Evolutionary conservation across 2,113 vertebrate genomes (phyloP), one percentile per base, ranked within the genome.

Genomic region (Oreochromis spilurus): DNA sequence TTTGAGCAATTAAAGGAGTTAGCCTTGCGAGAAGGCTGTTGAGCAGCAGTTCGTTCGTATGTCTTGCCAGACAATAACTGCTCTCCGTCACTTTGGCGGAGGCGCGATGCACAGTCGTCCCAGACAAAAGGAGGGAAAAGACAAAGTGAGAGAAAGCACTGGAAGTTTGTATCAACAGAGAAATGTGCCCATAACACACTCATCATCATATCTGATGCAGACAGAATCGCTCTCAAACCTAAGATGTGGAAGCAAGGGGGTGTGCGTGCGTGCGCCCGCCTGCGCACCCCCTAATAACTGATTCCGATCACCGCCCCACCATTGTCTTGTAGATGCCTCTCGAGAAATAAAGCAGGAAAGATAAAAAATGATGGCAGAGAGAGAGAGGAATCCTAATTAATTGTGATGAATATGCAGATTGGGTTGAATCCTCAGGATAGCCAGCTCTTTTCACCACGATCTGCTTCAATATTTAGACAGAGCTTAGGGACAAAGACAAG

Each of bases 361-460:
- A 94, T 87, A 92, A 93, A 92, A 93, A 93, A 82, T 86, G 84
- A 93, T 89, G 89, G 89, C 82, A 83, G 93, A 88, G 92, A 91
- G 94, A 92, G 89, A 91, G 94, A 91, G 88, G 91, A 95, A 92
- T 95, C 92, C 93, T 94, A 95, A 95, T 95, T 93, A 96, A 96
- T 95, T 94, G 92, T 93, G 94, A 95, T 96, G 94, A 95, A 95
- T 95, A 95, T 95, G 94, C 95, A 95, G 93, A 96, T 96, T 93
- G 94, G 91, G 88, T 94, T 89, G 92, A 96, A 95, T 95, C 89
- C 93, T 96, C 94, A 91, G 89, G 94, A 96, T 93, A 94, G 94
- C 55, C 84, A 79, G 50, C 82, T 93, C 94, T 87, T 93, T 95
- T 94, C 92, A 94, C 90, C 52, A 80, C 85, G 79, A 92, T 93